A percentile compares a stretch with the other conserved stretches of the same genome.
Conservation (phyloP, 2,888 invertebrate genomes). For the Slavum lentiscoides region DNA sequence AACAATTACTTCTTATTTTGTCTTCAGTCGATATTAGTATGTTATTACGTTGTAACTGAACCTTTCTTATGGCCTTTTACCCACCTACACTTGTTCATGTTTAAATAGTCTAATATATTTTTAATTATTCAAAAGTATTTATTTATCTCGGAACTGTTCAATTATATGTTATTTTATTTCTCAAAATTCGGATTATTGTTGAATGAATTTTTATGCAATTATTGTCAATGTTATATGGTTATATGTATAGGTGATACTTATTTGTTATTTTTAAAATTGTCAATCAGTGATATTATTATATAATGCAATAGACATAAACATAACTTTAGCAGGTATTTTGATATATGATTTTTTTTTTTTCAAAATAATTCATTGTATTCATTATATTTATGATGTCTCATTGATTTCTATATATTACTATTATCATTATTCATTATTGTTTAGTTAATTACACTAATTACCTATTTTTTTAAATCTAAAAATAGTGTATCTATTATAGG, state of each 20-base stretch:
- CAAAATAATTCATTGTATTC: constrained; percentile 40
- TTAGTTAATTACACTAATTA: constrained; percentile 41
- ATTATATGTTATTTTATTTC: constrained; percentile 40
- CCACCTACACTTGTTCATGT: constrained; percentile 21
- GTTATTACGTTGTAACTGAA: constrained; percentile 43
- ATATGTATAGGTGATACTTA: background rate
- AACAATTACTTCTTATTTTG: constrained; percentile 46
- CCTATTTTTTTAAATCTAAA: constrained; percentile 31
- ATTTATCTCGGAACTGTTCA: constrained; percentile 30
- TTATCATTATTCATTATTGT: constrained; percentile 27
- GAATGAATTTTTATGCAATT: constrained; percentile 29
- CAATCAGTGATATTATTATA: constrained; percentile 20
- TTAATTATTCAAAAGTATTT: constrained; percentile 42
- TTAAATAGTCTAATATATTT: constrained; percentile 32
- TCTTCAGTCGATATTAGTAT: constrained; percentile 32
- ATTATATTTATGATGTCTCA: constrained; percentile 40
- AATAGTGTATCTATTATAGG: constrained; percentile 28
- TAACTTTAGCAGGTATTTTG: constrained; percentile 37
- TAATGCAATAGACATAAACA: constrained; percentile 26
- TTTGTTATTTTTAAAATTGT: constrained; percentile 43
- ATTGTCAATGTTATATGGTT: constrained; percentile 37
- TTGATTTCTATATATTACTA: constrained; percentile 46
- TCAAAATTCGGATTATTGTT: constrained; percentile 30
- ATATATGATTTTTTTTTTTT: constrained; percentile 35
- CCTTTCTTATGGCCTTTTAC: constrained; percentile 39